A percentile compares a stretch with the other conserved stretches of the same genome.
Evolutionary conservation across 1,140 invertebrate species (phyloP).

Genomic region (Mycetomoellerius zeteki): DNA sequence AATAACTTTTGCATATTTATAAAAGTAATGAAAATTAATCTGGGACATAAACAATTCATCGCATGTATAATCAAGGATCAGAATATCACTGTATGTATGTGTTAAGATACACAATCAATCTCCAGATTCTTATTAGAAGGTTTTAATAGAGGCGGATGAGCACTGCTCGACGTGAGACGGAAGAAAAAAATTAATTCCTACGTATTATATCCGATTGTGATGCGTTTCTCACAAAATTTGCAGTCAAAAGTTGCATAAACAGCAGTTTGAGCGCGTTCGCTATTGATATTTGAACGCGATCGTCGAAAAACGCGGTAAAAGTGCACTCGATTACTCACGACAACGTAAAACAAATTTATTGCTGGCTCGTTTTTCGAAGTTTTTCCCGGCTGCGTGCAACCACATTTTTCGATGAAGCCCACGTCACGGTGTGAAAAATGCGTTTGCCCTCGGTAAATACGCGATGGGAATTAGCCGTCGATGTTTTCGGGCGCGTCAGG

Average conservation of each 20-base stretch:
- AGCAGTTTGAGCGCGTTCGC: neutral
- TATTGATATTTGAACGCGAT: constrained; percentile 38
- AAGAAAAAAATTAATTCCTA: neutral
- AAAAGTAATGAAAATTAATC: too few species aligned
- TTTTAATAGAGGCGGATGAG: constrained; percentile 7
- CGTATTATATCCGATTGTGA: neutral
- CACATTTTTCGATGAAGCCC: constrained; percentile 18
- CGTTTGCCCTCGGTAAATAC: constrained; percentile 29
- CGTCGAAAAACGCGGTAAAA: constrained; percentile 6
- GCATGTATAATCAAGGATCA: too few species aligned
- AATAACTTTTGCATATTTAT: too few species aligned
- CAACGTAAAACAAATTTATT: constrained; percentile 11
- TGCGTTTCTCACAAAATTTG: neutral
- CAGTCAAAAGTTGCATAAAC: neutral
- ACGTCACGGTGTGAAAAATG: constrained; percentile 18
- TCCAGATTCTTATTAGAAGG: too few species aligned
- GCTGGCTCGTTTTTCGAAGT: neutral
- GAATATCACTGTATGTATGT: too few species aligned
- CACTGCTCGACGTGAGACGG: neutral
- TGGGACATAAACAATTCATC: too few species aligned
- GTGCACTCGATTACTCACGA: constrained; percentile 5
- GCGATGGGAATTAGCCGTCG: constrained; percentile 1
- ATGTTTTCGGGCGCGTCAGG: neutral
- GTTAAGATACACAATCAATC: too few species aligned
- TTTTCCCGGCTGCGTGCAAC: neutral